Percentiles rank a stretch among this genome's conserved stretches.
Conservation (phyloP, 2,797 vertebrate genomes). For the Bradypodion pumilum region DNA sequence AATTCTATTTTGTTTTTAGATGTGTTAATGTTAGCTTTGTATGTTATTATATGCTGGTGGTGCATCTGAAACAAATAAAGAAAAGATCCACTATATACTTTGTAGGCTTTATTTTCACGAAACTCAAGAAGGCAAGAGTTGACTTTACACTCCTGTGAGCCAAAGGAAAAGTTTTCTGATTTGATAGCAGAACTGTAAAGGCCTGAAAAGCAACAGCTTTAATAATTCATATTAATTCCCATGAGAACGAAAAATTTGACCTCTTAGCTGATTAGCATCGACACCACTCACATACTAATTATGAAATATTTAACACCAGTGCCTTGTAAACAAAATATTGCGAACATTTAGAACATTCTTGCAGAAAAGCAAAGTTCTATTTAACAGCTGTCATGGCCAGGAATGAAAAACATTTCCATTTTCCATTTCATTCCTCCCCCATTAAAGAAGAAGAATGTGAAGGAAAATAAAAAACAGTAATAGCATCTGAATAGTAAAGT, state of each 20-base stretch:
- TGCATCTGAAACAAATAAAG: too few species aligned
- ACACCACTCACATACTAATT: constrained; percentile 61
- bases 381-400: background rate
- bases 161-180: constrained; percentile 29
- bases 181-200: constrained; percentile 63
- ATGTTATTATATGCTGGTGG: too few species aligned
- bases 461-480: background rate
- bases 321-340: constrained; percentile 47
- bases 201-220: constrained; percentile 57
- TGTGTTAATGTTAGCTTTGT: too few species aligned
- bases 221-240: constrained; percentile 69
- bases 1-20: too few species aligned
- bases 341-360: constrained; percentile 28
- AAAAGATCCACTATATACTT: too few species aligned
- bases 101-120: constrained; percentile 14
- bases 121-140: constrained; percentile 58
- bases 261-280: constrained; percentile 64
- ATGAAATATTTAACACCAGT: constrained; percentile 56
- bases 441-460: background rate
- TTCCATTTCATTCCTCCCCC: background rate
- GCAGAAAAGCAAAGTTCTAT: constrained; percentile 18
- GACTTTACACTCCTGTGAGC: constrained; percentile 40
- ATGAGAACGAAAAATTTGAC: constrained; percentile 57
- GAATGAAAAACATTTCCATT: background rate
- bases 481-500: background rate